Evolutionary conservation across 2,888 invertebrate genomes (phyloP).

Genomic region (Drosophila neoperkinsi): DNA sequence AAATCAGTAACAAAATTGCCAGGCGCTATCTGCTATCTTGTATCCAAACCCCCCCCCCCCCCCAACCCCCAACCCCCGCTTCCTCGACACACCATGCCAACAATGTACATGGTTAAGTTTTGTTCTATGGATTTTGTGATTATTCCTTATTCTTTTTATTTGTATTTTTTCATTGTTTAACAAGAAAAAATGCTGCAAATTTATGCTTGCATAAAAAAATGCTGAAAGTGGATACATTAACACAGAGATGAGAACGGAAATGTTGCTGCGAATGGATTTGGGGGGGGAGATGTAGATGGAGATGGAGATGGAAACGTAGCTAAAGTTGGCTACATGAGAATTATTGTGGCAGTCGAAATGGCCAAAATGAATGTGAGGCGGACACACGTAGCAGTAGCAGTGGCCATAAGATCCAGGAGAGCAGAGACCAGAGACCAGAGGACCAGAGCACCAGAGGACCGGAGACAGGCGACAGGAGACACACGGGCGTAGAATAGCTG

Average conservation of each 20-base stretch:
- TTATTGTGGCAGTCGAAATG: conserved; percentile 72
- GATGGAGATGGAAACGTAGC: conserved; percentile 26
- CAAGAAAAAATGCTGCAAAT: conserved; percentile 70
- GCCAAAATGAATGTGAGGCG: conserved; percentile 49
- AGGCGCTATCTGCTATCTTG: conserved; percentile 43
- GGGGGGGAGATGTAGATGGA: conserved; percentile 6
- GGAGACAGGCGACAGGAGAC: conserved; percentile 8
- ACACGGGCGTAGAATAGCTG: conserved; percentile 66
- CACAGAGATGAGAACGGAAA: conserved; percentile 23
- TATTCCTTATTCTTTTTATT: conserved; percentile 37
- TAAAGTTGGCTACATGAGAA: conserved; percentile 67
- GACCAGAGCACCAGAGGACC: neutral
- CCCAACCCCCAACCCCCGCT: conserved; percentile 13
- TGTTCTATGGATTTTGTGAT: conserved; percentile 56
- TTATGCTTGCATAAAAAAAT: conserved; percentile 66
- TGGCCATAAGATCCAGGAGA: conserved; percentile 25
- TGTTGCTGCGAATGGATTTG: conserved; percentile 10
- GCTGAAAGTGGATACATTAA: conserved; percentile 65
- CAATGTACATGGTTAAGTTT: conserved; percentile 46
- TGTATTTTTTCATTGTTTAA: conserved; percentile 28
- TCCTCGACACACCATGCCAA: neutral
- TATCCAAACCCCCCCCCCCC: neutral
- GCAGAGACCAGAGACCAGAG: neutral
- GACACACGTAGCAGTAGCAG: conserved; percentile 53
- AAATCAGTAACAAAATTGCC: conserved; percentile 58